Evolutionary conservation across 2,113 vertebrate genomes (phyloP), one percentile per base, ranked within the genome.

Genomic region (Urocynchramus pylzowi): DNA sequence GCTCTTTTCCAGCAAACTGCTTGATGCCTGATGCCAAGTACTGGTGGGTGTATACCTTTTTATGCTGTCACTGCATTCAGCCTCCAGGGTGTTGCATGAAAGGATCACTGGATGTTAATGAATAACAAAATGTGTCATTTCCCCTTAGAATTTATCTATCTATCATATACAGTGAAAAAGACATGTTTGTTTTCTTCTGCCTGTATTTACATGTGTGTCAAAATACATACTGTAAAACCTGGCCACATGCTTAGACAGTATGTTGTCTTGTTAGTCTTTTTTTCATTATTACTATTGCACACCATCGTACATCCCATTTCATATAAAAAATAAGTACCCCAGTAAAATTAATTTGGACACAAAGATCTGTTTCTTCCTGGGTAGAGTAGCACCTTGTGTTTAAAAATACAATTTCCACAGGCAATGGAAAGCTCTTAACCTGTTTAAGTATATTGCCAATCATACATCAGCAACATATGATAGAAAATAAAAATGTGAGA

Each of bases 61-160:
- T 96, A 68, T 95, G 95, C 94, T 97, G 96, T 95, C 96, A 93
- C 68, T 93, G 93, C 69, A 90, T 96, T 96, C 86, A 97, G 95
- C 97, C 97, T 97, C 94, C 91, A 93, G 96, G 96, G 94, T 97
- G 95, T 91, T 97, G 87, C 47, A 0, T 90, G 95, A 94, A 97
- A 96, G 96, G 95, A 96, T 97, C 94, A 93, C 95, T 97, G 95
- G 92, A 96, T 97, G 96, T 96, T 97, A 97, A 97, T 96, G 95
- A 96, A 96, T 96, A 96, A 94, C 95, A 91, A 93, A 97, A 96
- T 94, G 90, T 97, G 96, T 97, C 93, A 96, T 97, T 97, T 95
- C 94, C 92, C 96, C 94, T 97, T 95, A 95, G 96, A 97, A 95
- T 97, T 96, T 86, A 74, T 93, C 86, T 96, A 90, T 93, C 92